phyloP scores from a whole-genome alignment of 1,140 invertebrate genomes.

The Ylistrum balloti region DNA sequence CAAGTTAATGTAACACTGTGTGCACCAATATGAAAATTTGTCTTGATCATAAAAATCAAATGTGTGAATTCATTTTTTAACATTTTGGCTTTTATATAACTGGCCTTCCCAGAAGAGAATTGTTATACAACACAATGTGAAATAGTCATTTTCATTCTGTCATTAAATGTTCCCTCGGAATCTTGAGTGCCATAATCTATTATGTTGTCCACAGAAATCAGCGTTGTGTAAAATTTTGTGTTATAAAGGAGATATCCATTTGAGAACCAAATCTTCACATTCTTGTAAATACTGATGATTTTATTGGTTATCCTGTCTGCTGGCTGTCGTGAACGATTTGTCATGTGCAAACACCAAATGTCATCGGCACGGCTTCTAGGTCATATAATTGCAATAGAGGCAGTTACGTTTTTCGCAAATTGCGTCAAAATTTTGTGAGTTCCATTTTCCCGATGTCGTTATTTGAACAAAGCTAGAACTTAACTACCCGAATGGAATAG shows the following conservation, averaged over 20 bases:
- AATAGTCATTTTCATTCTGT: not conserved
- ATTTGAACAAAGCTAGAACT: conserved; percentile 9
- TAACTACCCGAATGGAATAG: not conserved
- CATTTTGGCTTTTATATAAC: not conserved
- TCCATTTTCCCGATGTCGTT: not conserved
- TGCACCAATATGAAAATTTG: not conserved
- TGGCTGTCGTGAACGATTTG: not conserved
- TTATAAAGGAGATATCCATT: not conserved
- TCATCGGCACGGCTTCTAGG: not conserved
- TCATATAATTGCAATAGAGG: conserved; percentile 16
- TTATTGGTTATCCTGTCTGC: not conserved
- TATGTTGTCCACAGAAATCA: not conserved
- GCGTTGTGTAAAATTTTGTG: not conserved
- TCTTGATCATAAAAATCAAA: not conserved
- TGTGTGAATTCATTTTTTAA: not conserved
- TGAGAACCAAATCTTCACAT: not conserved
- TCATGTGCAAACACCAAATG: conserved; percentile 36
- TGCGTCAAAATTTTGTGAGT: not conserved
- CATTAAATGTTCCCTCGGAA: not conserved
- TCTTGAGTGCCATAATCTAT: not conserved
- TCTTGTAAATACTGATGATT: not conserved
- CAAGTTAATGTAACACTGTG: not conserved
- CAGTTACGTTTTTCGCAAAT: conserved; percentile 31
- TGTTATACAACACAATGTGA: not conserved
- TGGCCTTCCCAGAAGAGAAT: not conserved